Evolutionary conservation across 2,888 invertebrate species (phyloP).

Genomic region (Hecatera dysodea): DNA sequence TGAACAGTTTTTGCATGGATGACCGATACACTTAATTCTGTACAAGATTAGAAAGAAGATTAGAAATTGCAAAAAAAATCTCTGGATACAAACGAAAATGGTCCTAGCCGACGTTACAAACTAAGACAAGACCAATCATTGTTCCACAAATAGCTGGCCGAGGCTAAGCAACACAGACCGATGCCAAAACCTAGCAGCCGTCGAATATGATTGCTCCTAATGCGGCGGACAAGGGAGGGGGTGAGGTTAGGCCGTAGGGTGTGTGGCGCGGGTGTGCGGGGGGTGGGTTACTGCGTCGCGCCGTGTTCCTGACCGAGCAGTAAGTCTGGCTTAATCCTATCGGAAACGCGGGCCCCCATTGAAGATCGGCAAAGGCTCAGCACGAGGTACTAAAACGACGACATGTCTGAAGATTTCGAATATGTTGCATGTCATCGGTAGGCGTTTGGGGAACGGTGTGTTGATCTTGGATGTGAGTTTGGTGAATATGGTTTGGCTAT

Average conservation of each 20-base stretch:
- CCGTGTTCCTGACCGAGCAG: constrained; percentile 90
- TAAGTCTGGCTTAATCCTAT: constrained; percentile 91
- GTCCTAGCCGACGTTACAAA: constrained; percentile 77
- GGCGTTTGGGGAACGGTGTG: constrained; percentile 45
- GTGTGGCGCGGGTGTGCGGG: constrained; percentile 66
- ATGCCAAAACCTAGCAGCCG: constrained; percentile 90
- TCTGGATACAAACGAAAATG: constrained; percentile 69
- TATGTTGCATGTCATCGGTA: constrained; percentile 60
- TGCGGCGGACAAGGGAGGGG: constrained; percentile 80
- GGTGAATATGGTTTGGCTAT: constrained; percentile 8
- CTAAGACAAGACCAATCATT: constrained; percentile 88
- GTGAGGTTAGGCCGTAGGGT: constrained; percentile 69
- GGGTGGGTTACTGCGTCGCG: constrained; percentile 81
- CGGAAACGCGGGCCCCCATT: constrained; percentile 89
- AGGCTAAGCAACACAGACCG: constrained; percentile 88
- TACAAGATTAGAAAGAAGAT: constrained; percentile 11
- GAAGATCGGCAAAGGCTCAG: constrained; percentile 85
- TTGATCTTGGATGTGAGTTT: constrained; percentile 28
- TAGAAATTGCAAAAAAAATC: constrained; percentile 42
- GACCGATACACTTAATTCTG: neutral
- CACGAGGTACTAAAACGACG: constrained; percentile 73
- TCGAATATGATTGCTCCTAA: constrained; percentile 91
- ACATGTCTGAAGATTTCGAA: constrained; percentile 79
- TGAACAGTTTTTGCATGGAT: neutral
- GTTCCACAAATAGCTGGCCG: constrained; percentile 86